These are phyloP conservation scores for Drosophila siamana DNA, from an alignment of 2,888 invertebrate species.

Conservation along the genomic window DNA sequence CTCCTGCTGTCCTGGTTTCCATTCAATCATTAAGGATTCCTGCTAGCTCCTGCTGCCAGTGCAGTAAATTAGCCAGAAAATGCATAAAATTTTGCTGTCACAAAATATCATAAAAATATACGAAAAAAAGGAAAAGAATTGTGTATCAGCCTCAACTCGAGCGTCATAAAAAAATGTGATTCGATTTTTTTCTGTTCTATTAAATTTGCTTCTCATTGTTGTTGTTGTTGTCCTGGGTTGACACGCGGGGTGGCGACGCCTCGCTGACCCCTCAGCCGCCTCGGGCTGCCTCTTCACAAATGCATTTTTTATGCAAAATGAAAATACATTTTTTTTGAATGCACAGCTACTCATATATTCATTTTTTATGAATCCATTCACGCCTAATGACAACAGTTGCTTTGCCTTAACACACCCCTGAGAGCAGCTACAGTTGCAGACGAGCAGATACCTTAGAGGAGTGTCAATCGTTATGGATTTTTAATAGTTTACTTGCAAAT, in stretches of 20 bases:
- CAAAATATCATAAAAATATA: conserved; percentile 63
- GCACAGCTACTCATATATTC: not conserved
- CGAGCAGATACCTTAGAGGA: not conserved
- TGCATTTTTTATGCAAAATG: conserved; percentile 67
- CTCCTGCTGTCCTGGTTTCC: conserved; percentile 31
- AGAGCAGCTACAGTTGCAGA: conserved; percentile 10
- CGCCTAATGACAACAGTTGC: conserved; percentile 55
- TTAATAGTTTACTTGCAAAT: not conserved
- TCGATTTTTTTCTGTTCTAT: conserved; percentile 32
- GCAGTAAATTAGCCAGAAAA: conserved; percentile 58
- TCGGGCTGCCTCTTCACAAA: conserved; percentile 32
- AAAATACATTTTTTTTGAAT: conserved; percentile 16
- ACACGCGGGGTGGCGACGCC: conserved; percentile 2
- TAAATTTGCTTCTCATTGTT: conserved; percentile 19
- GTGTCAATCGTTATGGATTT: not conserved
- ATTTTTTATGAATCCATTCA: conserved; percentile 61
- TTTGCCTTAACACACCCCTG: conserved; percentile 51
- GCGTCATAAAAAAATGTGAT: conserved; percentile 30
- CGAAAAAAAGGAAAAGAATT: conserved; percentile 22
- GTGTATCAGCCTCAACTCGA: conserved; percentile 11
- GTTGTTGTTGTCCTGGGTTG: conserved; percentile 17
- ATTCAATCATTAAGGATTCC: conserved; percentile 19
- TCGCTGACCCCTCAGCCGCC: conserved; percentile 32
- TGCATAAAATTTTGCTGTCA: conserved; percentile 67
- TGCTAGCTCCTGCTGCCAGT: conserved; percentile 6